A percentile compares a stretch with the other conserved stretches of the same genome.
Evolutionary conservation across 2,113 vertebrate species (phyloP).

Genomic region (Poecilia latipinna): DNA sequence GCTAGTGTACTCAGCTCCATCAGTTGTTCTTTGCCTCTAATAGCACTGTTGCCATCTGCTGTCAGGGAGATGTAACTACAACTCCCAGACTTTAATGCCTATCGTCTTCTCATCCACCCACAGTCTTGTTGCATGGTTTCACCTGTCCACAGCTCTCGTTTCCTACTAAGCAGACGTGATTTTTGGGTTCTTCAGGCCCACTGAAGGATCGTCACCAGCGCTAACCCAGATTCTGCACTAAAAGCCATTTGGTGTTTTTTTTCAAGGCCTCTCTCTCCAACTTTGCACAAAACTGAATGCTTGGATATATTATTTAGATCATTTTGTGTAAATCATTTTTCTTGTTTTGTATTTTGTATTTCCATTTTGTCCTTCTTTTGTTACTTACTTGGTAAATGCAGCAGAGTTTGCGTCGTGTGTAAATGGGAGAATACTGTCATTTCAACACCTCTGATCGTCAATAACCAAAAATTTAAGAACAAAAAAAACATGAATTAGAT

Average conservation of each 20-base stretch:
- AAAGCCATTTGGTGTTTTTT: slow-evolving; percentile 38
- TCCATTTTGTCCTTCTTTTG: slow-evolving; percentile 39
- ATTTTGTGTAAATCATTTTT: slow-evolving; percentile 41
- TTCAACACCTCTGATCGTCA: slow-evolving; percentile 59
- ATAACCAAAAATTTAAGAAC: slow-evolving; percentile 59
- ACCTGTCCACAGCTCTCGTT: slow-evolving; percentile 41
- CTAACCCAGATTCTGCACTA: slow-evolving; percentile 50
- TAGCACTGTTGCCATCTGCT: slow-evolving; percentile 50
- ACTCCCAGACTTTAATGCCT: slow-evolving; percentile 16
- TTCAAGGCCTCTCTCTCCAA: slow-evolving; percentile 47
- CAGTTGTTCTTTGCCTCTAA: slow-evolving; percentile 5
- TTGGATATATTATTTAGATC: slow-evolving; percentile 56
- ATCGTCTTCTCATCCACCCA: slow-evolving; percentile 5
- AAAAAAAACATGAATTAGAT: slow-evolving; percentile 5
- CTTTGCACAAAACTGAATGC: slow-evolving; percentile 72
- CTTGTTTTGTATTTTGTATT: slow-evolving; percentile 38
- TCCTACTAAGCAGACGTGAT: slow-evolving; percentile 7
- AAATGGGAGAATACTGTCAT: slow-evolving; percentile 44
- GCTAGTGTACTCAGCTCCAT: background rate
- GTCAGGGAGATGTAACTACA: slow-evolving; percentile 43
- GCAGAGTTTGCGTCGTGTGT: slow-evolving; percentile 53
- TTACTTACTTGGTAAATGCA: slow-evolving; percentile 52
- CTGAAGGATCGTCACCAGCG: slow-evolving; percentile 53
- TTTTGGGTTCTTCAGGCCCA: slow-evolving; percentile 11
- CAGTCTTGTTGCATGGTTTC: slow-evolving; percentile 19